Conservation (phyloP, 2,797 vertebrate genomes). For the Sebastiscus albofasciatus region DNA sequence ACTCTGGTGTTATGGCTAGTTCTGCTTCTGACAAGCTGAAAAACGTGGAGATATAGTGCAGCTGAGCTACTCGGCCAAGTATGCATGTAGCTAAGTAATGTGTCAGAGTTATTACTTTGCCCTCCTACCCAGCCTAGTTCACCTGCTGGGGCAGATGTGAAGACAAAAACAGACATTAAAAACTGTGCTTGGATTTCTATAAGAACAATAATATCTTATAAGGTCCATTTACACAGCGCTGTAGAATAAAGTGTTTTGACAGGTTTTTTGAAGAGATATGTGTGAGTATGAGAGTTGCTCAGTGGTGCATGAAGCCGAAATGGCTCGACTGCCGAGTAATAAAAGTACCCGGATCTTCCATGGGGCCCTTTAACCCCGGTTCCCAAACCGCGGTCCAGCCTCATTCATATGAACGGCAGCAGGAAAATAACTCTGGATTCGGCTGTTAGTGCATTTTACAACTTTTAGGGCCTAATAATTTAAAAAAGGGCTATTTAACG, state of each 20-base stretch:
- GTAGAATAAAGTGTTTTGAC: background rate
- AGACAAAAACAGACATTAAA: conserved; percentile 38
- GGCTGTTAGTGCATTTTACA: too few species aligned
- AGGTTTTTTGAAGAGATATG: background rate
- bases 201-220: background rate
- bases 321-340: too few species aligned
- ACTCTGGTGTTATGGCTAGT: conserved; percentile 75
- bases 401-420: too few species aligned
- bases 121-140: conserved; percentile 49
- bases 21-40: conserved; percentile 74
- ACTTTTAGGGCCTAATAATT: too few species aligned
- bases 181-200: conserved; percentile 18
- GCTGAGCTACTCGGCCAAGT: conserved; percentile 62
- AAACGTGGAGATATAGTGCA: conserved; percentile 68
- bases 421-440: too few species aligned
- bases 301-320: too few species aligned
- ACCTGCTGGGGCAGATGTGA: conserved; percentile 50
- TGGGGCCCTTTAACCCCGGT: too few species aligned
- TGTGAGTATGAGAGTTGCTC: background rate
- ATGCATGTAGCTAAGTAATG: conserved; percentile 52
- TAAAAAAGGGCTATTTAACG: too few species aligned
- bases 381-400: too few species aligned
- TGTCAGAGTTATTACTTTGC: conserved; percentile 59
- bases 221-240: background rate
- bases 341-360: too few species aligned